Evolutionary conservation across 2,888 invertebrate genomes (phyloP).

Genomic region (Aproaerema taeniolella): DNA sequence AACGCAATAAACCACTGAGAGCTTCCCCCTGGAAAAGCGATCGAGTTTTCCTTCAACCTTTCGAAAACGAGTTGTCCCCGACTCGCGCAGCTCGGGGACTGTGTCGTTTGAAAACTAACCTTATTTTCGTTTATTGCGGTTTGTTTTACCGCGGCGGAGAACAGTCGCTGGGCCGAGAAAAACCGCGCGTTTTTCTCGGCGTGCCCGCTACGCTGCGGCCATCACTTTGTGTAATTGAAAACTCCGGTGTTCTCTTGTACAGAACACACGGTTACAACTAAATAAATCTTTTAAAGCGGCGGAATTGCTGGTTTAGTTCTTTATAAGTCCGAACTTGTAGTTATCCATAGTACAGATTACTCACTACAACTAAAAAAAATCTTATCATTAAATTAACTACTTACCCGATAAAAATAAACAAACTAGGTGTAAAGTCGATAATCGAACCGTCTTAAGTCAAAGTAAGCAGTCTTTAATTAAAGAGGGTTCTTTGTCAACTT

Average conservation of each 20-base stretch:
- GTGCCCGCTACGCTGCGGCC: conserved; percentile 54
- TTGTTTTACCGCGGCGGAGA: conserved; percentile 46
- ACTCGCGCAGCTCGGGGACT: conserved; percentile 41
- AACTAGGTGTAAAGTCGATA: conserved; percentile 34
- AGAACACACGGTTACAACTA: conserved; percentile 51
- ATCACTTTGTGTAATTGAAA: conserved; percentile 76
- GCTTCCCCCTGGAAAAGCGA: conserved; percentile 74
- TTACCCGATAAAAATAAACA: conserved; percentile 30
- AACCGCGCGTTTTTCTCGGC: conserved; percentile 63
- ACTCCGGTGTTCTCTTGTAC: conserved; percentile 69
- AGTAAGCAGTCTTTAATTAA: conserved; percentile 68
- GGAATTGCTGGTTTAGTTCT: conserved; percentile 24
- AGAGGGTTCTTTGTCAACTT: conserved; percentile 67
- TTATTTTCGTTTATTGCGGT: conserved; percentile 48
- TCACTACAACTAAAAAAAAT: background rate
- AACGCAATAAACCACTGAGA: conserved; percentile 77
- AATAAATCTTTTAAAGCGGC: conserved; percentile 53
- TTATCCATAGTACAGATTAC: no score
- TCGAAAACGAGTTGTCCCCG: conserved; percentile 67
- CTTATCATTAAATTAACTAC: background rate
- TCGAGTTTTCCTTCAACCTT: conserved; percentile 74
- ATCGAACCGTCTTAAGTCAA: conserved; percentile 47
- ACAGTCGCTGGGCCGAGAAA: conserved; percentile 61
- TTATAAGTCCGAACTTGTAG: no score
- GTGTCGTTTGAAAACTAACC: conserved; percentile 45